Percentiles rank a stretch among this genome's conserved stretches.
These are phyloP conservation scores for Melangyna quadrimaculata DNA, from an alignment of 2,888 invertebrate genomes.

Conservation along the genomic window DNA sequence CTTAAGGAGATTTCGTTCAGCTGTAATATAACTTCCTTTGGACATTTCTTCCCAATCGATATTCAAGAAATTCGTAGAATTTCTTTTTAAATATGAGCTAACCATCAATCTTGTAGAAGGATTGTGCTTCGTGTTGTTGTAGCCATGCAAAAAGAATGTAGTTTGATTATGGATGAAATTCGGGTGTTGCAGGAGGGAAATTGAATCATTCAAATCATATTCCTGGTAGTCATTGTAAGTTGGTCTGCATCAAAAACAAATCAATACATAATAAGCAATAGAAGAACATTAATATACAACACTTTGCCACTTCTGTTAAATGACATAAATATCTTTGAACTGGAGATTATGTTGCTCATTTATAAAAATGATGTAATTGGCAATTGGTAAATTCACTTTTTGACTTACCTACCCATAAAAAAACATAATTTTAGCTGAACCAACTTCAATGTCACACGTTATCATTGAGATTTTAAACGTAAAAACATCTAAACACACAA, in stretches of 20 bases:
- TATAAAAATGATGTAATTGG: too few relatives aligned
- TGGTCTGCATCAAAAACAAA: background rate
- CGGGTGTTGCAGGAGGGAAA: background rate
- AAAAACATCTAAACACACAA: background rate
- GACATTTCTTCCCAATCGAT: background rate
- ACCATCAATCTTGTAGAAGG: background rate
- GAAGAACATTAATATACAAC: too few relatives aligned
- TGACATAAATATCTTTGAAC: too few relatives aligned
- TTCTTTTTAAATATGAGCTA: background rate
- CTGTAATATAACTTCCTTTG: background rate
- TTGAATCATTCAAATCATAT: background rate
- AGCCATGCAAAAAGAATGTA: background rate
- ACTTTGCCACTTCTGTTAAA: too few relatives aligned
- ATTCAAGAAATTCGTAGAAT: background rate
- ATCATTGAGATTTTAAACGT: background rate
- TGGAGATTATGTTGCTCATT: too few relatives aligned
- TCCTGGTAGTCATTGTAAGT: background rate
- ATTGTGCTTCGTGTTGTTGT: background rate
- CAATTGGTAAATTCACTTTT: too few relatives aligned
- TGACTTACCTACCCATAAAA: background rate
- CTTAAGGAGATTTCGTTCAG: background rate
- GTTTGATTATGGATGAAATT: background rate
- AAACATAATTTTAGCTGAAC: background rate
- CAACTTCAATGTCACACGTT: background rate
- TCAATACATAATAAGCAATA: too few relatives aligned